A percentile compares a stretch with the other conserved stretches of the same genome.
Evolutionary conservation across 2,797 vertebrate species (phyloP).

Genomic region (Huso huso): DNA sequence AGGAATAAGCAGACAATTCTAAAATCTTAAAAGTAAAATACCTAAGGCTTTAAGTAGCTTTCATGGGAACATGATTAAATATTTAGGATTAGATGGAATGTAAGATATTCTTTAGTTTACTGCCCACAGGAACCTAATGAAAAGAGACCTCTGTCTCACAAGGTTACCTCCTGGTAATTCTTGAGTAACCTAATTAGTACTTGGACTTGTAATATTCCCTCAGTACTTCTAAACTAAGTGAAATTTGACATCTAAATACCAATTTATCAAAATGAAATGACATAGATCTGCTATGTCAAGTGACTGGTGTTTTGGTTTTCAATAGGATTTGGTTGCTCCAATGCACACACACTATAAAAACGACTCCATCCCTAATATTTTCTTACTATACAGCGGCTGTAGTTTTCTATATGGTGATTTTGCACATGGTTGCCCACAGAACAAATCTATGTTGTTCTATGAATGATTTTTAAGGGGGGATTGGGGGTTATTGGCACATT

Average conservation of each 20-base stretch:
- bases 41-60: not conserved
- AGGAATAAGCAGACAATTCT: too few relatives aligned
- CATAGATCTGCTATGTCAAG: too few relatives aligned
- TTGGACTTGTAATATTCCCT: not conserved
- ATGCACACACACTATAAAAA: too few relatives aligned
- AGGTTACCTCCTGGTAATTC: not conserved
- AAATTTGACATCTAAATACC: too few relatives aligned
- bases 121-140: not conserved
- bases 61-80: not conserved
- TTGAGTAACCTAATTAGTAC: not conserved
- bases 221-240: not conserved
- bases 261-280: too few relatives aligned
- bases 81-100: not conserved
- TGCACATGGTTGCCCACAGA: too few relatives aligned
- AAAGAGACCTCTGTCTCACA: not conserved
- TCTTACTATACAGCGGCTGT: too few relatives aligned
- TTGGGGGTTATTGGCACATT: too few relatives aligned
- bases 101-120: not conserved
- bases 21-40: not conserved
- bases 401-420: too few relatives aligned
- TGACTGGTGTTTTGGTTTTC: not conserved
- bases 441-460: too few relatives aligned
- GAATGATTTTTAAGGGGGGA: too few relatives aligned
- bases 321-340: not conserved
- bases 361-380: too few relatives aligned